Base-by-base conservation (phyloP, 2,888 invertebrate species). In the Villa cingulata region DNA sequence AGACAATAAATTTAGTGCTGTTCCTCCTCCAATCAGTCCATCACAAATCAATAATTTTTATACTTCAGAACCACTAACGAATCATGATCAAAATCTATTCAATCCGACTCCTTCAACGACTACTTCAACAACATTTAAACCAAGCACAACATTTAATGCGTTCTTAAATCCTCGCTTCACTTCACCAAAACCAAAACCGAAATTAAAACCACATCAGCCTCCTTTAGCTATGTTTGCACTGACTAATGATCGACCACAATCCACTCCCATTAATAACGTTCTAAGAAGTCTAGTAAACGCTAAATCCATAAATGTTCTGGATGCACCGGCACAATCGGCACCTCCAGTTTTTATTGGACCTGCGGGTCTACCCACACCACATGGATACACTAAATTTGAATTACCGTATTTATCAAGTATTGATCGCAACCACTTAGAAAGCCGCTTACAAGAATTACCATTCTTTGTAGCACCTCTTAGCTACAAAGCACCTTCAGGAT, bases 391-490 rank as follows among this genome's bases (percentile, higher is more conserved):
- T 0, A 88, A 86, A 67, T 88, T 87, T 59, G 86, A 87, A 51
- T 68, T 89, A 19, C 88, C 88, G 0, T 89, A 89, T 58, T 68
- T 89, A 18, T 87, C 87, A 0, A 80, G 78, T 18, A 71, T 85
- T 37, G 82, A 84, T 54, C 72, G 72, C 39, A 77, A 75, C 52
- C 72, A 82, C 48, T 76, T 78, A 12, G 82, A 83, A 57, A 74
- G 78, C 48, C 84, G 83, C 65, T 73, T 86, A 2, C 79, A 80
- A 46, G 81, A 83, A 54, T 64, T 86, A 1, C 85, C 87, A 1
- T 88, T 88, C 66, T 89, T 88, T 57, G 88, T 89, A 9, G 88
- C 88, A 1, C 88, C 88, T 0, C 65, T 87, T 20, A 88, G 85
- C 59, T 89, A 87, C 59, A 81, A 82, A 55, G 81, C 87, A n/a